Evolutionary conservation across 2,797 vertebrate species (phyloP).

Genomic region (Hydrophis major): DNA sequence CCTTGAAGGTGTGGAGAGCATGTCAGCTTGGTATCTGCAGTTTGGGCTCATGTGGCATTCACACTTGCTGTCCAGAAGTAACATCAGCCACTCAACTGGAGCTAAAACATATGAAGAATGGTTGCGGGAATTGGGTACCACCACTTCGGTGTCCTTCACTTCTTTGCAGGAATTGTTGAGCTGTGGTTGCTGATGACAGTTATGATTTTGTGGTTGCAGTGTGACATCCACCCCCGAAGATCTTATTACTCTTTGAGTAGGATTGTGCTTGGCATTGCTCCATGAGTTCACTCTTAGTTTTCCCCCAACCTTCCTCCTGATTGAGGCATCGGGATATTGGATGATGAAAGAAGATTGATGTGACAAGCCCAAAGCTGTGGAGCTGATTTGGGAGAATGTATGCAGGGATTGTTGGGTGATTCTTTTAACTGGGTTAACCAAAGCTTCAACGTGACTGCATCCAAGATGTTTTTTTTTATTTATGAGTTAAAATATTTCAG

Average conservation of each 20-base stretch:
- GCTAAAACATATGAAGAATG: too few species aligned
- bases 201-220: neutral
- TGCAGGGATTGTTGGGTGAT: neutral
- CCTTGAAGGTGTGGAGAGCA: neutral
- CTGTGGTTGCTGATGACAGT: neutral
- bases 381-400: neutral
- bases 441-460: neutral
- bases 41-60: neutral
- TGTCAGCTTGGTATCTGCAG: neutral
- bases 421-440: neutral
- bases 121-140: too few species aligned
- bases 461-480: too few species aligned
- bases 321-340: neutral
- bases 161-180: neutral
- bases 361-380: neutral
- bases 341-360: neutral
- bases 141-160: neutral
- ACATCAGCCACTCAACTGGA: neutral
- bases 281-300: neutral
- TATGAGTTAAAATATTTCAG: neutral
- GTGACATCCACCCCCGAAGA: neutral
- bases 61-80: neutral
- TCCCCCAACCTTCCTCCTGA: neutral
- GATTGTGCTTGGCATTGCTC: neutral
- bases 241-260: neutral